These are phyloP conservation scores for Terrapene triunguis DNA, from an alignment of 2,113 vertebrate genomes.

Conservation along the genomic window DNA sequence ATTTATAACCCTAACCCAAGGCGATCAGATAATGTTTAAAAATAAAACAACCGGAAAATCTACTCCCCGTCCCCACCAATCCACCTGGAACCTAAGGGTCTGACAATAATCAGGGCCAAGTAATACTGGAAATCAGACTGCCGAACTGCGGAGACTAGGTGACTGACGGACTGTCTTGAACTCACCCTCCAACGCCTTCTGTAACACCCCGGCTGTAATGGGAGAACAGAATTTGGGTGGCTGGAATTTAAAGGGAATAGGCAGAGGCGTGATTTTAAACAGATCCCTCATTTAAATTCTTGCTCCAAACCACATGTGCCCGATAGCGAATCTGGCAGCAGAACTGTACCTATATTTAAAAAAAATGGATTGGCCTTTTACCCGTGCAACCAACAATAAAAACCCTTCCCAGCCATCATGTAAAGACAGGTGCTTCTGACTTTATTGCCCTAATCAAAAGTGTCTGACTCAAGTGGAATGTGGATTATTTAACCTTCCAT, in stretches of 20 bases:
- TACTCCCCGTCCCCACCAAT: neutral
- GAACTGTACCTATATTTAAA: neutral
- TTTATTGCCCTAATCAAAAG: neutral
- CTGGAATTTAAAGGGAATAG: neutral
- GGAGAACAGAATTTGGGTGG: rapidly evolving
- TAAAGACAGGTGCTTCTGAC: neutral
- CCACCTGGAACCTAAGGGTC: neutral
- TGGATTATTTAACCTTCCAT: neutral
- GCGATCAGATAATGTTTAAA: neutral
- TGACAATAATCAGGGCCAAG: neutral
- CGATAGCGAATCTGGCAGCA: neutral
- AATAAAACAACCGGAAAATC: neutral
- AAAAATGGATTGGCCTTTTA: neutral
- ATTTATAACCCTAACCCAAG: neutral
- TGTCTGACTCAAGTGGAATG: neutral
- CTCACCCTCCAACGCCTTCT: neutral
- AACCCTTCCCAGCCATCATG: neutral
- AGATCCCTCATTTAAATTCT: neutral
- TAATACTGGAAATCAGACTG: neutral
- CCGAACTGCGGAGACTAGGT: rapidly evolving
- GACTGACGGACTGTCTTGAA: neutral
- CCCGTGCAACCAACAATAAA: neutral
- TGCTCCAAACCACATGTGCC: neutral
- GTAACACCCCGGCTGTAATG: neutral
- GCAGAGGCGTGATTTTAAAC: neutral